Conservation (phyloP, 2,888 invertebrate species). For the Netelia virgata region DNA sequence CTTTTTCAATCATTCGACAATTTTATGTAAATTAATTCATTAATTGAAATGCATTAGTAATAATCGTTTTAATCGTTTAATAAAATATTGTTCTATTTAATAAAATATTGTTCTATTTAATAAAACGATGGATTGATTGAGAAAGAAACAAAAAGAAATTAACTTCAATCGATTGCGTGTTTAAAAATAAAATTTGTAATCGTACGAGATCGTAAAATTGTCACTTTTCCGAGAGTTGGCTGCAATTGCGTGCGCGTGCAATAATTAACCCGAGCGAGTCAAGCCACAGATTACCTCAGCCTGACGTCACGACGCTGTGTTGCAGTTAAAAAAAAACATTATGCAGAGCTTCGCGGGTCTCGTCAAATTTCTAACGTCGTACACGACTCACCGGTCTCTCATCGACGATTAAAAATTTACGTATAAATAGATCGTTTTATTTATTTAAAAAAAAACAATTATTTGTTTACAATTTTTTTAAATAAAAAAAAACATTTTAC, state of each 20-base stretch:
- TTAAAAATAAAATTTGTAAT: too few relatives aligned
- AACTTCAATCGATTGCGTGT: too few relatives aligned
- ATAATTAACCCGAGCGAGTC: not conserved
- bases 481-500: not conserved
- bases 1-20: too few relatives aligned
- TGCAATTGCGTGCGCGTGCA: not conserved
- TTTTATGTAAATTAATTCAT: too few relatives aligned
- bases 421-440: not conserved
- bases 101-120: too few relatives aligned
- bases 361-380: not conserved
- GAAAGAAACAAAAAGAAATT: not conserved
- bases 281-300: not conserved
- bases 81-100: too few relatives aligned
- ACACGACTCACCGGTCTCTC: not conserved
- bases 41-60: too few relatives aligned
- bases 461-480: not conserved
- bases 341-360: not conserved
- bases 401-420: not conserved
- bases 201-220: too few relatives aligned
- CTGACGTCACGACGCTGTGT: not conserved
- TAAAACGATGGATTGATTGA: too few relatives aligned
- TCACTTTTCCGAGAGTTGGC: too few relatives aligned
- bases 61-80: too few relatives aligned
- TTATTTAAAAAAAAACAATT: too few relatives aligned
- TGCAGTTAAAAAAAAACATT: not conserved